phyloP scores from a whole-genome alignment of 2,888 invertebrate genomes.

The Chrysodeixis includens region DNA sequence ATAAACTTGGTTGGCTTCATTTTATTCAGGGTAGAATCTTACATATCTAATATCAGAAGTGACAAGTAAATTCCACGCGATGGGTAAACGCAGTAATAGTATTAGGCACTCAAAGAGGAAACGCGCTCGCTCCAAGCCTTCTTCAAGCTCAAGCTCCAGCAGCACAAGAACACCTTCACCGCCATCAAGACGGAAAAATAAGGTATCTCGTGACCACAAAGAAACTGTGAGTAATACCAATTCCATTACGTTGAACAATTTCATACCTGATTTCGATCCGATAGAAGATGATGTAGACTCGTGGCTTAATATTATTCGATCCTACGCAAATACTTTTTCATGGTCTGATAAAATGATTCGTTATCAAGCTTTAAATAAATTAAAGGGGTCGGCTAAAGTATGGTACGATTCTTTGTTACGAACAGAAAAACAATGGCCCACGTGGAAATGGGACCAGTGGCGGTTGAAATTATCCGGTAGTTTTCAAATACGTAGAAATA shows the following conservation, averaged over 20 bases:
- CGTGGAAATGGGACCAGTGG: conserved; percentile 23
- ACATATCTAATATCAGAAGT: too few relatives aligned
- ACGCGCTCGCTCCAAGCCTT: too few relatives aligned
- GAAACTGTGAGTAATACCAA: conserved; percentile 11
- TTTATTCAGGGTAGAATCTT: too few relatives aligned
- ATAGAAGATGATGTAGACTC: neutral
- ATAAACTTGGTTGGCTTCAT: too few relatives aligned
- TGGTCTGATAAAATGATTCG: too few relatives aligned
- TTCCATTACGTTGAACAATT: conserved; percentile 15
- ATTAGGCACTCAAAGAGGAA: too few relatives aligned
- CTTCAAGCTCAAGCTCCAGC: neutral
- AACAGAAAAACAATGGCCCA: conserved; percentile 22
- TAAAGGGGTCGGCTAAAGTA: conserved; percentile 18
- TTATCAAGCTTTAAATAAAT: too few relatives aligned
- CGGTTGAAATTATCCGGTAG: too few relatives aligned
- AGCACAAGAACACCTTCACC: conserved; percentile 19
- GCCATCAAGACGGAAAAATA: conserved; percentile 6
- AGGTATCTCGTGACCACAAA: conserved; percentile 13
- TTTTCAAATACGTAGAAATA: too few relatives aligned
- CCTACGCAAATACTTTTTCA: conserved; percentile 1
- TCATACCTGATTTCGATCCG: conserved; percentile 18
- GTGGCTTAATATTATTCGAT: neutral
- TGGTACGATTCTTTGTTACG: conserved; percentile 29
- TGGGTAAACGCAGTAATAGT: too few relatives aligned
- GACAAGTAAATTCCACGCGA: too few relatives aligned